A percentile compares a stretch with the other conserved stretches of the same genome.
Evolutionary conservation across 2,888 invertebrate genomes (phyloP).

Genomic region (Melinaea menophilus): DNA sequence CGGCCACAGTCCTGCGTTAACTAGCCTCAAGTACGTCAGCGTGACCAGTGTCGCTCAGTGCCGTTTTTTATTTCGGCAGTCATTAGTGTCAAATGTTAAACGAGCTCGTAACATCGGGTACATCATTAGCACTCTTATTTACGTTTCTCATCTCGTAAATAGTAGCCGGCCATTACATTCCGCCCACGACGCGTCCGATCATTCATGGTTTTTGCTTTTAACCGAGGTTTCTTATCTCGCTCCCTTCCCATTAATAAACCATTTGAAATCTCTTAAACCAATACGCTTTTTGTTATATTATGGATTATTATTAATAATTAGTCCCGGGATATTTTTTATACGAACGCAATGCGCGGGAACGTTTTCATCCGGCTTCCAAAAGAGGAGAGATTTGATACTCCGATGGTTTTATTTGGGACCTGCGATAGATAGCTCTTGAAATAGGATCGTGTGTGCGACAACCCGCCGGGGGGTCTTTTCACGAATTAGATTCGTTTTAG

Average conservation of each 20-base stretch:
- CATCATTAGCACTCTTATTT: conserved; percentile 15
- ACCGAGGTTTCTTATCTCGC: neutral
- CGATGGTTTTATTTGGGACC: conserved; percentile 24
- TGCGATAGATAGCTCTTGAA: conserved; percentile 25
- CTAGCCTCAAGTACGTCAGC: conserved; percentile 11
- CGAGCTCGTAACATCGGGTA: neutral
- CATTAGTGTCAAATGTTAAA: neutral
- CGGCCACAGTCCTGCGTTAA: conserved; percentile 23
- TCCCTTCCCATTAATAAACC: neutral
- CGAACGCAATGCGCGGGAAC: neutral
- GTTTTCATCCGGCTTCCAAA: neutral
- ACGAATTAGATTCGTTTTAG: conserved; percentile 24
- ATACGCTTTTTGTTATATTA: too few relatives aligned
- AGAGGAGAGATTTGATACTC: conserved; percentile 26
- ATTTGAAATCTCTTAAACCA: neutral
- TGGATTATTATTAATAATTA: too few relatives aligned
- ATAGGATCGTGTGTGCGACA: conserved; percentile 26
- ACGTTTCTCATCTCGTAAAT: conserved; percentile 19
- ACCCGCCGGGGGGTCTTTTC: conserved; percentile 21
- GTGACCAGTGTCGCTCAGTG: conserved; percentile 1
- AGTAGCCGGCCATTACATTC: conserved; percentile 17
- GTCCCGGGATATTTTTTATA: too few relatives aligned
- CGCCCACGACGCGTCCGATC: conserved; percentile 21
- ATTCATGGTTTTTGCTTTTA: conserved; percentile 17
- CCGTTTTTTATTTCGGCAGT: too few relatives aligned